phyloP scores from a whole-genome alignment of 2,797 vertebrate genomes.

The Salarias fasciatus region DNA sequence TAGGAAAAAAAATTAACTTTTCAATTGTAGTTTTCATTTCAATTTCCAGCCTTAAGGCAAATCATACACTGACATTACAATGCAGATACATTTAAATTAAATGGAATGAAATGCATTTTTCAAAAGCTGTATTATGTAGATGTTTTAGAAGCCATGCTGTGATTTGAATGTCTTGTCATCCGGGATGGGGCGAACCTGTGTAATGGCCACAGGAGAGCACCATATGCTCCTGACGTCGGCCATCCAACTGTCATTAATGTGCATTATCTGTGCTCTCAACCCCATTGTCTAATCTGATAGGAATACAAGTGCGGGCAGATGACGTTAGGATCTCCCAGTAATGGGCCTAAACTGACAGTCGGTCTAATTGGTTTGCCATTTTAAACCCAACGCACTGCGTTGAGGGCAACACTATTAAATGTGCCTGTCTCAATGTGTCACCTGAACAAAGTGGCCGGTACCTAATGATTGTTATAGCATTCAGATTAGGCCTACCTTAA shows the following conservation, averaged over 20 bases:
- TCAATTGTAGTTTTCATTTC: too few species aligned
- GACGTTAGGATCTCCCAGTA: slow-evolving; percentile 50
- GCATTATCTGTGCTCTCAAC: slow-evolving; percentile 56
- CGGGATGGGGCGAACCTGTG: slow-evolving; percentile 24
- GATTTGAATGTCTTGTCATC: slow-evolving; percentile 29
- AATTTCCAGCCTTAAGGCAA: too few species aligned
- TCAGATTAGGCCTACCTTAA: neutral
- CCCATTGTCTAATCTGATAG: slow-evolving; percentile 54
- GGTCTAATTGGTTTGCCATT: slow-evolving; percentile 62
- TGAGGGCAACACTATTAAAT: slow-evolving; percentile 45
- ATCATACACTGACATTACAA: too few species aligned
- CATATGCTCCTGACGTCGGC: slow-evolving; percentile 60
- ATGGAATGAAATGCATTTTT: neutral
- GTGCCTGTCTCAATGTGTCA: slow-evolving; percentile 38
- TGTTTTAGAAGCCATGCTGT: neutral
- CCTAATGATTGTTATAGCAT: slow-evolving; percentile 19
- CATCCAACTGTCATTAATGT: slow-evolving; percentile 67
- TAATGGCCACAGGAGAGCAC: slow-evolving; percentile 57
- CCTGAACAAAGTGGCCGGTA: slow-evolving; percentile 23
- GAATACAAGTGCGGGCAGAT: slow-evolving; percentile 40
- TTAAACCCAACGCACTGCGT: slow-evolving; percentile 49
- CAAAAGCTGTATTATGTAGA: slow-evolving; percentile 12
- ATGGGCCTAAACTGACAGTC: slow-evolving; percentile 37
- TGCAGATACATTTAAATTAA: neutral
- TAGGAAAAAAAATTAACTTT: too few species aligned